phyloP scores from a whole-genome alignment of 2,888 invertebrate species.

The Rhagonycha lutea region DNA sequence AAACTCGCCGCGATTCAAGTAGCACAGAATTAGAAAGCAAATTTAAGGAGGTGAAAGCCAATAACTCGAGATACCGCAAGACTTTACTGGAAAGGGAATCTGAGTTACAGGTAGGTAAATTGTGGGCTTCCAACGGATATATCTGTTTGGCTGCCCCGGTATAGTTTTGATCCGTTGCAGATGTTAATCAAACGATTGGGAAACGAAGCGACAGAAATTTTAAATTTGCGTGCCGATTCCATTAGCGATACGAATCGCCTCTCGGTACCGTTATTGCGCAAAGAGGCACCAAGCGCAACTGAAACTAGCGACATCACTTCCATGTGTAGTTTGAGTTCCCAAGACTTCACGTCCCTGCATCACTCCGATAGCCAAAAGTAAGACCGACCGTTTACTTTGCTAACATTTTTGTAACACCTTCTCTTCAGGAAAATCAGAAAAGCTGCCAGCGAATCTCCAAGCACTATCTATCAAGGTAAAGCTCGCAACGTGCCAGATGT shows the following conservation, averaged over 20 bases:
- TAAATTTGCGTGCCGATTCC: slow-evolving; percentile 50
- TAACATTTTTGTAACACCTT: not conserved
- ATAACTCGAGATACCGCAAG: slow-evolving; percentile 82
- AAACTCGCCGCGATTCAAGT: slow-evolving; percentile 78
- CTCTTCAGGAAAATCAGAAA: slow-evolving; percentile 37
- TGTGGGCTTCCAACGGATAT: not conserved
- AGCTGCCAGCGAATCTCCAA: slow-evolving; percentile 41
- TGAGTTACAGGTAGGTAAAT: slow-evolving; percentile 68
- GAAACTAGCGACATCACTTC: slow-evolving; percentile 77
- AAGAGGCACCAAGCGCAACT: slow-evolving; percentile 64
- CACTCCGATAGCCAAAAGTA: slow-evolving; percentile 59
- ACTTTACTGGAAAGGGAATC: slow-evolving; percentile 83
- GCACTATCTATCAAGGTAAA: slow-evolving; percentile 19
- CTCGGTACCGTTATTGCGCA: slow-evolving; percentile 56
- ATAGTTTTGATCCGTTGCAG: slow-evolving; percentile 49
- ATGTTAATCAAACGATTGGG: slow-evolving; percentile 71
- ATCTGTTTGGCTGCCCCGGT: not conserved
- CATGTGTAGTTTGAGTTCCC: slow-evolving; percentile 70
- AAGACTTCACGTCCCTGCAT: slow-evolving; percentile 59
- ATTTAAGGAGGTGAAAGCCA: slow-evolving; percentile 80
- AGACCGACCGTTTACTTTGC: slow-evolving; percentile 25
- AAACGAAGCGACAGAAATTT: slow-evolving; percentile 59
- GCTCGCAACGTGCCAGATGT: slow-evolving; percentile 2
- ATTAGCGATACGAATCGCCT: slow-evolving; percentile 50
- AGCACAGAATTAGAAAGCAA: slow-evolving; percentile 82